Conservation (phyloP, 2,797 vertebrate genomes). For the Pantherophis vulpinus region DNA sequence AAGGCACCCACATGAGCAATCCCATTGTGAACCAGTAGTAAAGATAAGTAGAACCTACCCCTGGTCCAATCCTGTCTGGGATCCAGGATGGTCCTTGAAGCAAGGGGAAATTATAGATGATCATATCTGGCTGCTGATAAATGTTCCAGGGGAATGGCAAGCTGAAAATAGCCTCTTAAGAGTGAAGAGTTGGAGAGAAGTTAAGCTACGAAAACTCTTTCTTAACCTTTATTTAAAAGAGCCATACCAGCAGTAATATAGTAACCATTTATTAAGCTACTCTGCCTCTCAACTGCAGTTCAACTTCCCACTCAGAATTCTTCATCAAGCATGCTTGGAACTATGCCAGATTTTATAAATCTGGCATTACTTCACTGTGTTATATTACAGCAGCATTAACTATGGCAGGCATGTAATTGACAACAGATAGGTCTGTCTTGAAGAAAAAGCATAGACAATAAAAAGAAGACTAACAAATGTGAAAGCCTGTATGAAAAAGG, state of each 20-base stretch:
- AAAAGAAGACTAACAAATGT: neutral
- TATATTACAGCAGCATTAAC: conserved; percentile 21
- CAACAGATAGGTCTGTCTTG: conserved; percentile 37
- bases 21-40: too few relatives aligned
- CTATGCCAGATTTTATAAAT: neutral
- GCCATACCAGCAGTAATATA: neutral
- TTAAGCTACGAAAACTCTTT: neutral
- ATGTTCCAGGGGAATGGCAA: neutral
- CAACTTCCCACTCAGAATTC: neutral
- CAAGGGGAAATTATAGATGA: neutral
- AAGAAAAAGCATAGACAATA: conserved; percentile 20
- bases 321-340: neutral
- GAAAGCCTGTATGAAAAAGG: neutral
- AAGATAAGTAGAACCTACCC: too few relatives aligned
- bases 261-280: neutral
- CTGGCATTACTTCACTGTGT: neutral
- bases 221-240: neutral
- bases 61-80: neutral
- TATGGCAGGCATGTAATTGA: neutral
- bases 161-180: neutral
- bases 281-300: neutral
- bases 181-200: neutral
- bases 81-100: neutral
- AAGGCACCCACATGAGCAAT: too few relatives aligned
- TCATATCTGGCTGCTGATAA: neutral